Conservation (phyloP, 2,113 vertebrate genomes). For the Cichladusa arquata region DNA sequence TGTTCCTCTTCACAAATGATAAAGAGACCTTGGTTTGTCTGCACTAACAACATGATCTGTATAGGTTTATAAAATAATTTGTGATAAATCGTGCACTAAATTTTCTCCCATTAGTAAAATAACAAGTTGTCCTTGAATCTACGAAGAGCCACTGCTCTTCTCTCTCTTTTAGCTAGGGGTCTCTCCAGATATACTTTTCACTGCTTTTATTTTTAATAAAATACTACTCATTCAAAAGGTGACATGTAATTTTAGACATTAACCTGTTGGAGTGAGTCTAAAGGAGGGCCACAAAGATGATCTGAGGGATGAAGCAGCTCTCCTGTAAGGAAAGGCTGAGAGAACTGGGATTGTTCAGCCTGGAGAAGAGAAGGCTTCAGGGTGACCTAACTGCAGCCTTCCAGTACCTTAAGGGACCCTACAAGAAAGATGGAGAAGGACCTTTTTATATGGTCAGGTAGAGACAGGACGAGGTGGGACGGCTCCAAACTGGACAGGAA, state of each 20-base stretch:
- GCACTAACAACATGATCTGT: background rate
- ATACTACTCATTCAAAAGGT: background rate
- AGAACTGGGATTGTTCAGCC: background rate
- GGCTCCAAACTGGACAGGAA: background rate
- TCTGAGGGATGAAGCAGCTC: background rate
- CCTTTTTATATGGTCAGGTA: background rate
- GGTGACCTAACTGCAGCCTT: background rate
- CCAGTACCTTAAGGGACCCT: background rate
- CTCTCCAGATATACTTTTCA: background rate
- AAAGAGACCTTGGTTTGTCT: background rate
- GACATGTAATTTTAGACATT: background rate
- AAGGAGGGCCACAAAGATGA: background rate
- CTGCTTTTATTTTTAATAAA: background rate
- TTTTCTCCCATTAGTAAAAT: background rate
- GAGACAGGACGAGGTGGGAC: background rate
- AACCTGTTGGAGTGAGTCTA: background rate
- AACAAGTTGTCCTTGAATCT: background rate
- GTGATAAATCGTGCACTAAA: fast-evolving
- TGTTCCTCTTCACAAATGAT: background rate
- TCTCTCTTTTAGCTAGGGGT: background rate
- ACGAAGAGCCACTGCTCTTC: background rate
- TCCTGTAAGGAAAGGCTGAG: background rate
- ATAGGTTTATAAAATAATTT: background rate
- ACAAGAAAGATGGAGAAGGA: background rate
- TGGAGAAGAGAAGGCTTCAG: background rate